Evolutionary conservation across 2,888 invertebrate genomes (phyloP).

Genomic region (Melanophora roralis): DNA sequence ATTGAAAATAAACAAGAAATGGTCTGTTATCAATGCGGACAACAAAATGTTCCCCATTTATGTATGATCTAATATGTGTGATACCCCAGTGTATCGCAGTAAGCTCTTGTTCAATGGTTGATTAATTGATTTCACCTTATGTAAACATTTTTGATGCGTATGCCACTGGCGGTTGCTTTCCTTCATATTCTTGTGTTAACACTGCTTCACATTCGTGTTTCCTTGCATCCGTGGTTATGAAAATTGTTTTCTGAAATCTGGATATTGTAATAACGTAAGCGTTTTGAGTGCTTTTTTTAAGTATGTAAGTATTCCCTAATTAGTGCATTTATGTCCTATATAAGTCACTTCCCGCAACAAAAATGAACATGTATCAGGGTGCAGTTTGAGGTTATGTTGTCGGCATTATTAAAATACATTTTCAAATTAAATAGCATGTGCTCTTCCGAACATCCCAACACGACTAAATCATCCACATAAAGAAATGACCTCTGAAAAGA

Average conservation of each 20-base stretch:
- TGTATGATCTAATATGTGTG: constrained; percentile 62
- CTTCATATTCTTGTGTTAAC: not conserved
- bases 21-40: constrained; percentile 62
- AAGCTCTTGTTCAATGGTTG: constrained; percentile 50
- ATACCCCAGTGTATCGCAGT: constrained; percentile 64
- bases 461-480: too few relatives aligned
- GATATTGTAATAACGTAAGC: not conserved
- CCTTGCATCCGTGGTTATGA: not conserved
- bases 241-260: not conserved
- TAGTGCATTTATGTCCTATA: too few relatives aligned
- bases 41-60: constrained; percentile 58
- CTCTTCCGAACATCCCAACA: too few relatives aligned
- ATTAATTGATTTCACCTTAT: not conserved
- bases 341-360: not conserved
- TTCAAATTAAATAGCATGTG: not conserved
- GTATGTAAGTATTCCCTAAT: too few relatives aligned
- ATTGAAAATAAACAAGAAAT: too few relatives aligned
- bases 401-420: not conserved
- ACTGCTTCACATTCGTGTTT: constrained; percentile 1
- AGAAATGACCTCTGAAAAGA: not conserved
- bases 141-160: not conserved
- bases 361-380: not conserved
- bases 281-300: not conserved
- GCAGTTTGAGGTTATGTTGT: not conserved
- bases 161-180: not conserved